Conservation (phyloP, 1,140 invertebrate species). For the Pseudomyrmex sp. region DNA sequence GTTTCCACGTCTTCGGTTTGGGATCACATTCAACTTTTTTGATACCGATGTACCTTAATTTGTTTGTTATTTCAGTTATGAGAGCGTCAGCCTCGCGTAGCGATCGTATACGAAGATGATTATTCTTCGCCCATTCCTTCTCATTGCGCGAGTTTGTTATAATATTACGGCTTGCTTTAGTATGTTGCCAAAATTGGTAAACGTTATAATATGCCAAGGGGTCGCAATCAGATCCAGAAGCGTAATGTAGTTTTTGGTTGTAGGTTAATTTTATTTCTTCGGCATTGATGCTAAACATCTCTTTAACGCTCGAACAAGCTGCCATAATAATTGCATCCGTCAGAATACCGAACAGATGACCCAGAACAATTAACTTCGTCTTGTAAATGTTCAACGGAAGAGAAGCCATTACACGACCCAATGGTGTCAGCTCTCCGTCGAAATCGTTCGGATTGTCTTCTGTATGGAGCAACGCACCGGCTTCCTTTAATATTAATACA, state of each 20-base stretch:
- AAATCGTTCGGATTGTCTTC: slow-evolving; percentile 85
- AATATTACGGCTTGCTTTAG: slow-evolving; percentile 64
- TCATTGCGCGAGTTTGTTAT: slow-evolving; percentile 83
- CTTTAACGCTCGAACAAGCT: slow-evolving; percentile 92
- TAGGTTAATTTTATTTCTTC: slow-evolving; percentile 90
- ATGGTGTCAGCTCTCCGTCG: slow-evolving; percentile 96
- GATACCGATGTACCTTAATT: slow-evolving; percentile 87
- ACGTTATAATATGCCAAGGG: slow-evolving; percentile 92
- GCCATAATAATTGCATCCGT: slow-evolving; percentile 96
- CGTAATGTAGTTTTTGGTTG: slow-evolving; percentile 92
- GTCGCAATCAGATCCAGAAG: slow-evolving; percentile 93
- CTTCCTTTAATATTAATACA: slow-evolving; percentile 94
- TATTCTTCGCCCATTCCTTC: slow-evolving; percentile 89
- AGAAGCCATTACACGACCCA: slow-evolving; percentile 93
- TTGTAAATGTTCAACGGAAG: slow-evolving; percentile 94
- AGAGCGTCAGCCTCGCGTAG: slow-evolving; percentile 91
- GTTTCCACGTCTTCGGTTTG: slow-evolving; percentile 80
- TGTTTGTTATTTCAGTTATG: slow-evolving; percentile 88
- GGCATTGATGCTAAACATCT: slow-evolving; percentile 92
- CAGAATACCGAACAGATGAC: slow-evolving; percentile 94
- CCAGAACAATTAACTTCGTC: slow-evolving; percentile 94
- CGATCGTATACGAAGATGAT: slow-evolving; percentile 90
- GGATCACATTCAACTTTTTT: slow-evolving; percentile 75
- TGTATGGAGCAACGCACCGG: slow-evolving; percentile 89
- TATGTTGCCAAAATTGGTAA: slow-evolving; percentile 88